These are phyloP conservation scores for Petromus typicus DNA, from an alignment of 2,113 vertebrate species.

Conservation along the genomic window DNA sequence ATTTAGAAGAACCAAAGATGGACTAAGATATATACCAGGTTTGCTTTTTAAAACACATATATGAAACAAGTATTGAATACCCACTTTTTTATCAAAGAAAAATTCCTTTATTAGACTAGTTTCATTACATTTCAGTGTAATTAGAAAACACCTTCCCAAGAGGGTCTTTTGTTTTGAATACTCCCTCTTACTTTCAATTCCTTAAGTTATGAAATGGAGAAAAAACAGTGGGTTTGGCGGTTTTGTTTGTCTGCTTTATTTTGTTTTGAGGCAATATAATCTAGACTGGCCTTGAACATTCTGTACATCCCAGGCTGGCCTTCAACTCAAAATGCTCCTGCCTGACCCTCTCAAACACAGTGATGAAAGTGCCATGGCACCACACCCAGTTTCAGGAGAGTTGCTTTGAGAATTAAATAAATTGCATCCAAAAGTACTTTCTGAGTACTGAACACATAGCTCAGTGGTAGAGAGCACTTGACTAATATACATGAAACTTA, in stretches of 20 bases:
- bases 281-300: background rate
- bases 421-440: background rate
- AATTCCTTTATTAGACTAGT: too few species aligned
- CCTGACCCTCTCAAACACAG: background rate
- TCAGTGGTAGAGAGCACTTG: background rate
- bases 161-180: too few species aligned
- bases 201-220: background rate
- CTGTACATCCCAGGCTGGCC: background rate
- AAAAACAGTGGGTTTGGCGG: background rate
- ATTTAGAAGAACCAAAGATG: background rate
- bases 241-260: background rate
- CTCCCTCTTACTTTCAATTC: background rate
- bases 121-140: too few species aligned
- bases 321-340: background rate
- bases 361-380: background rate
- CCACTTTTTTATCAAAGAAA: too few species aligned
- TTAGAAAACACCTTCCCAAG: too few species aligned
- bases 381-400: background rate
- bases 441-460: background rate
- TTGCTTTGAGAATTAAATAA: background rate
- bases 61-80: background rate
- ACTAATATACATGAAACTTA: background rate
- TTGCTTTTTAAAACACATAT: background rate
- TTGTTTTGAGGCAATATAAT: background rate
- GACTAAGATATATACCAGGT: too few species aligned